phyloP scores from a whole-genome alignment of 1,140 invertebrate genomes.

The Holotrichia oblita region DNA sequence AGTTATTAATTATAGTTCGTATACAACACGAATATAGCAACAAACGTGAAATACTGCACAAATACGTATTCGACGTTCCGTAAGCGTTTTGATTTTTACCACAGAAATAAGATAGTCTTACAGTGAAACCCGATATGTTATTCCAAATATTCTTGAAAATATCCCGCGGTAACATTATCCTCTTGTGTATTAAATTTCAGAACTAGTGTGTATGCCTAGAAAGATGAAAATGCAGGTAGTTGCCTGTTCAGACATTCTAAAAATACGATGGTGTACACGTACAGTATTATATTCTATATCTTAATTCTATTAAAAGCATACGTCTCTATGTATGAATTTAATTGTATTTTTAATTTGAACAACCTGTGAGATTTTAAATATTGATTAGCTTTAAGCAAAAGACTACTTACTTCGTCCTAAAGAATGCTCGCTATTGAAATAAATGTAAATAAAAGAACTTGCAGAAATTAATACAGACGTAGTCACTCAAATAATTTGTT shows the following conservation, averaged over 20 bases:
- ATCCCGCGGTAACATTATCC: constrained; percentile 32
- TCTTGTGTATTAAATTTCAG: constrained; percentile 32
- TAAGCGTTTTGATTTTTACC: constrained; percentile 29
- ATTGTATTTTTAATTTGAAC: too few species aligned
- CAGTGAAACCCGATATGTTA: constrained; percentile 39
- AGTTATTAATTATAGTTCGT: constrained; percentile 41
- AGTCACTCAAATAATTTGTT: too few species aligned
- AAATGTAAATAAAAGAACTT: too few species aligned
- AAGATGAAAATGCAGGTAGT: constrained; percentile 28
- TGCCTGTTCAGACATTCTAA: constrained; percentile 5
- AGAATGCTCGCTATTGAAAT: too few species aligned
- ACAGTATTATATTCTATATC: not conserved
- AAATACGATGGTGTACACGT: not conserved
- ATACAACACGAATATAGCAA: not conserved
- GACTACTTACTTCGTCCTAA: too few species aligned
- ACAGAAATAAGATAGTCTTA: constrained; percentile 24
- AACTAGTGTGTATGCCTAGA: not conserved
- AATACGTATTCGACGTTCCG: constrained; percentile 11
- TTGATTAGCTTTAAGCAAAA: too few species aligned
- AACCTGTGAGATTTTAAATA: too few species aligned
- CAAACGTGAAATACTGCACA: not conserved
- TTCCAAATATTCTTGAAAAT: constrained; percentile 35
- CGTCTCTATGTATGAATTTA: too few species aligned
- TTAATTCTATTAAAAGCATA: not conserved
- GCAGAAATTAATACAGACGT: too few species aligned